Evolutionary conservation across 2,888 invertebrate species (phyloP).

Genomic region (Drosophila neutralis): DNA sequence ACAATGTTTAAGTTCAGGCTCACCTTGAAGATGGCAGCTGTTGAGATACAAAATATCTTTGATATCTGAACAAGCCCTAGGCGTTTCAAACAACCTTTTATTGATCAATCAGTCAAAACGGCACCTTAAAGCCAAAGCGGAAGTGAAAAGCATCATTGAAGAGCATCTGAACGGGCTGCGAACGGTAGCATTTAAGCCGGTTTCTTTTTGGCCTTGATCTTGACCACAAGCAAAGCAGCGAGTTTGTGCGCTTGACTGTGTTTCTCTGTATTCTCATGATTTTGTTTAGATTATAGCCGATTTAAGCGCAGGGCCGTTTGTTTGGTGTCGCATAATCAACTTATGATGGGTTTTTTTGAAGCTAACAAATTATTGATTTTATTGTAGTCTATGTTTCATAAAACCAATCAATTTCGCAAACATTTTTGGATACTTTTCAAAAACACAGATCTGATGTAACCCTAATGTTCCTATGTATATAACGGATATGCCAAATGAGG

Average conservation of each 20-base stretch:
- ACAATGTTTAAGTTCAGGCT: constrained; percentile 43
- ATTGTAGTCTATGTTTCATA: neutral
- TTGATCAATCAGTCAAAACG: constrained; percentile 74
- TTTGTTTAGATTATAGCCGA: constrained; percentile 18
- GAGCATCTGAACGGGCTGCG: constrained; percentile 48
- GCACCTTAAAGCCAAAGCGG: constrained; percentile 62
- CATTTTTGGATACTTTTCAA: neutral
- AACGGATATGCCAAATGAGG: neutral
- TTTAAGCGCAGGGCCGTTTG: constrained; percentile 50
- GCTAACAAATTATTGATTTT: neutral
- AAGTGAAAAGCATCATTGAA: constrained; percentile 56
- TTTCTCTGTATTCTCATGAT: constrained; percentile 10
- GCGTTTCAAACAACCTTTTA: constrained; percentile 66
- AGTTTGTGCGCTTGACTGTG: constrained; percentile 9
- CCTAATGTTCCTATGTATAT: neutral
- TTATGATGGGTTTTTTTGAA: constrained; percentile 15
- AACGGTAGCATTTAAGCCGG: constrained; percentile 69
- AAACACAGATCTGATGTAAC: neutral
- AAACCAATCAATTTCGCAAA: neutral
- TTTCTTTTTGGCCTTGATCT: constrained; percentile 75
- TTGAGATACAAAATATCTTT: constrained; percentile 15
- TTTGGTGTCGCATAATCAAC: constrained; percentile 28
- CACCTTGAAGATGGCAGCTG: constrained; percentile 64
- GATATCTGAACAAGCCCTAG: constrained; percentile 30
- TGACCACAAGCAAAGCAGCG: constrained; percentile 67